phyloP scores from a whole-genome alignment of 2,113 vertebrate genomes.

The Takifugu bimaculatus region DNA sequence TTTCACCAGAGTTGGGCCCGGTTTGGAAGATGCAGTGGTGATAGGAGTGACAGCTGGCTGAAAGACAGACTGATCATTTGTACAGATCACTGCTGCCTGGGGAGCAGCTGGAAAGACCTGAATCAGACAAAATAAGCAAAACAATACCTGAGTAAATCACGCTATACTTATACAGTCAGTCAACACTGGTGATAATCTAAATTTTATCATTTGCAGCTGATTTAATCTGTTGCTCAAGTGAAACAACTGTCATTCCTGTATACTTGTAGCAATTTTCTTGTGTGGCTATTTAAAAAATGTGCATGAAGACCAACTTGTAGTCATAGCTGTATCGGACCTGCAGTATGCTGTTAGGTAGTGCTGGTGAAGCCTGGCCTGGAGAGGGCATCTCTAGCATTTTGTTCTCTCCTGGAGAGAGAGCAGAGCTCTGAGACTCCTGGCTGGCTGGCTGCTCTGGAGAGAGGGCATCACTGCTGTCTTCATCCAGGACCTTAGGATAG shows the following conservation, averaged over 20 bases:
- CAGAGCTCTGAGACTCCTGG: slow-evolving; percentile 91
- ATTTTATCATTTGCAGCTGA: no score
- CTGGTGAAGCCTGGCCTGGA: slow-evolving; percentile 69
- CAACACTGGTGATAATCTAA: no score
- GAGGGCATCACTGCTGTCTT: slow-evolving; percentile 92
- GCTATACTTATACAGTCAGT: no score
- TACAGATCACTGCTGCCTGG: slow-evolving; percentile 64
- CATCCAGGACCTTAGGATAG: slow-evolving; percentile 88
- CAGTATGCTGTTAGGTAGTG: slow-evolving; percentile 43
- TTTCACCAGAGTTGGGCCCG: slow-evolving; percentile 87
- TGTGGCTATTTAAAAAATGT: no score
- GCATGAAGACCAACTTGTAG: no score
- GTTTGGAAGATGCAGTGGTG: slow-evolving; percentile 74
- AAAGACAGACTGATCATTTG: slow-evolving; percentile 57
- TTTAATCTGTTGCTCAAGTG: no score
- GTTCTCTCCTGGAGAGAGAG: slow-evolving; percentile 83
- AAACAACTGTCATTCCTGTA: background rate
- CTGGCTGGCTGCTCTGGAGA: slow-evolving; percentile 95
- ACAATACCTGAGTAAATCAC: no score
- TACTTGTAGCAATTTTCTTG: no score
- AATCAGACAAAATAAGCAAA: background rate
- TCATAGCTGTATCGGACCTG: slow-evolving; percentile 42
- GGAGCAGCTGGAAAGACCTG: slow-evolving; percentile 78
- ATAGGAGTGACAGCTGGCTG: slow-evolving; percentile 58
- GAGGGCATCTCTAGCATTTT: slow-evolving; percentile 79